Evolutionary conservation across 2,888 invertebrate genomes (phyloP).

Genomic region (Andrena flavipes): DNA sequence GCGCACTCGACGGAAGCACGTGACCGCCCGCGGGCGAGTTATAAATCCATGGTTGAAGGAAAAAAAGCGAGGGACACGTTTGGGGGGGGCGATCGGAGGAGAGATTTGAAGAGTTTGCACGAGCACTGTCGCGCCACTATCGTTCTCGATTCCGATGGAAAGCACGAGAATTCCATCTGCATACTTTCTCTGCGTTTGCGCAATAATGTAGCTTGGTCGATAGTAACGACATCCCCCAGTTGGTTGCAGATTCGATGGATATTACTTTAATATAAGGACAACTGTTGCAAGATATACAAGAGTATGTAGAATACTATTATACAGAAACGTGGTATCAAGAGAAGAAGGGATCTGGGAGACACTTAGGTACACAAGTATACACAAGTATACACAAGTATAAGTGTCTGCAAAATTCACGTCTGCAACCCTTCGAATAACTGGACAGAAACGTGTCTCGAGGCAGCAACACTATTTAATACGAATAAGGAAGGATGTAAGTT

Average conservation of each 20-base stretch:
- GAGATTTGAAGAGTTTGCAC: conserved; percentile 31
- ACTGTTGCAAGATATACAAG: too few species aligned
- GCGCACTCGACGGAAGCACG: conserved; percentile 46
- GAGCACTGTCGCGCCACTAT: too few species aligned
- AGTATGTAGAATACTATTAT: too few species aligned
- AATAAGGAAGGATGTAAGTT: conserved; percentile 17
- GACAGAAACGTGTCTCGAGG: neutral
- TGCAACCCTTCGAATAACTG: neutral
- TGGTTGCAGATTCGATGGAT: too few species aligned
- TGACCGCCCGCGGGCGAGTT: conserved; percentile 25
- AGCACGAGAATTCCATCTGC: too few species aligned
- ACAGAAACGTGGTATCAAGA: too few species aligned
- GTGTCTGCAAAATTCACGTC: neutral
- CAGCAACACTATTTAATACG: conserved; percentile 1
- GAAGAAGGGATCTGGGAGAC: neutral
- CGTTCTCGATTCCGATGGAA: too few species aligned
- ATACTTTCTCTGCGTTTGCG: too few species aligned
- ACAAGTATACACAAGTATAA: neutral
- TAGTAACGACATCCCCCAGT: too few species aligned
- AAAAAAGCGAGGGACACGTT: conserved; percentile 9
- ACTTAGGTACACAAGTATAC: neutral
- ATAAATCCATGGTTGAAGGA: conserved; percentile 40
- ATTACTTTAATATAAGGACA: too few species aligned
- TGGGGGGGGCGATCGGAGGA: neutral
- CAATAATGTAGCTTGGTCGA: too few species aligned